A percentile compares a stretch with the other conserved stretches of the same genome.
Evolutionary conservation across 2,113 vertebrate genomes (phyloP).

Genomic region (Nannobrachium achirus): DNA sequence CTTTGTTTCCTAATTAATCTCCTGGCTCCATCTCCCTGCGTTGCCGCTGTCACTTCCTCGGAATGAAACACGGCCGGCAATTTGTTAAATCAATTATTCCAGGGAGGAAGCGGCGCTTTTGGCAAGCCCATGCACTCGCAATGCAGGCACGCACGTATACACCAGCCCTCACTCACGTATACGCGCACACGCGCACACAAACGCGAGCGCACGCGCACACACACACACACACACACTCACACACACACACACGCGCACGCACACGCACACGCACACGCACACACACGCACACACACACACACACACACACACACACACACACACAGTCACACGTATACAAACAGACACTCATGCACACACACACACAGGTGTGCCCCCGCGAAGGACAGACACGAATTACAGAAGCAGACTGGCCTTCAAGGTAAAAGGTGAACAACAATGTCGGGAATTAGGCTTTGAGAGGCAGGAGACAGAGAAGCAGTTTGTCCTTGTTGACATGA

Average conservation of each 20-base stretch:
- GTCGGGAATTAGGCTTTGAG: conserved; percentile 42
- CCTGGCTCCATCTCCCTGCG: conserved; percentile 71
- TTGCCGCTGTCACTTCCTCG: conserved; percentile 75
- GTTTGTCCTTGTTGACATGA: conserved; percentile 74
- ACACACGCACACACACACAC: background rate
- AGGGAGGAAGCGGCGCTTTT: conserved; percentile 57
- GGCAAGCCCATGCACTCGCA: conserved; percentile 27
- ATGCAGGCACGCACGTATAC: no score
- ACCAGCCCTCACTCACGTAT: no score
- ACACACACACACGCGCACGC: background rate
- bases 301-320: background rate
- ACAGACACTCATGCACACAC: background rate
- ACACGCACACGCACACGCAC: background rate
- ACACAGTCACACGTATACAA: conserved; percentile 12
- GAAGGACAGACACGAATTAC: conserved; percentile 30
- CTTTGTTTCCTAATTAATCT: conserved; percentile 82
- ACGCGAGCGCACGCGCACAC: no score
- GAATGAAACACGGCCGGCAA: conserved; percentile 79
- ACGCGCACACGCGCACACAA: no score
- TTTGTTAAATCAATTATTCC: conserved; percentile 83
- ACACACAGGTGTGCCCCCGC: conserved; percentile 20
- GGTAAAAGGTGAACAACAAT: conserved; percentile 29
- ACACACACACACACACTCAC: no score
- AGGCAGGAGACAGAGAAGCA: conserved; percentile 31
- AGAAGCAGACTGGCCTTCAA: conserved; percentile 31